Evolutionary conservation across 2,797 vertebrate species (phyloP).

Genomic region (Oryzias dopingdopingensis): DNA sequence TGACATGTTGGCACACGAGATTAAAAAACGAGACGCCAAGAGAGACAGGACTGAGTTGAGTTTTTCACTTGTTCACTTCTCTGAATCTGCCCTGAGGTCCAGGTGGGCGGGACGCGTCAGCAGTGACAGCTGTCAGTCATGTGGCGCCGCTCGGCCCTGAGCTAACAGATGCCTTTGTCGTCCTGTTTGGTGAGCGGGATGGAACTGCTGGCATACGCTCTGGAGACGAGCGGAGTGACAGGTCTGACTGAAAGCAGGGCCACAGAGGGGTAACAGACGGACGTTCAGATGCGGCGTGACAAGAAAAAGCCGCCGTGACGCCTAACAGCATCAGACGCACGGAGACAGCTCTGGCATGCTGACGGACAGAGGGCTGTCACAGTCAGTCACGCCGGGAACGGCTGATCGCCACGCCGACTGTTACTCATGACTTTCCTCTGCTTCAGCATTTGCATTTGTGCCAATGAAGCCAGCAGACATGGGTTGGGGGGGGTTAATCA

Average conservation of each 20-base stretch:
- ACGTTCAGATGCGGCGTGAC: slow-evolving; percentile 63
- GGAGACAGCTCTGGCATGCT: slow-evolving; percentile 46
- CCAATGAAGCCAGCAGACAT: slow-evolving; percentile 5
- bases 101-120: slow-evolving; percentile 64
- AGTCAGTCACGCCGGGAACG: slow-evolving; percentile 55
- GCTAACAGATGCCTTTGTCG: slow-evolving; percentile 26
- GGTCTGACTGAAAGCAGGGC: slow-evolving; percentile 59
- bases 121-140: slow-evolving; percentile 69
- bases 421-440: slow-evolving; percentile 43
- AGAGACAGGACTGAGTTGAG: slow-evolving; percentile 37
- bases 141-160: slow-evolving; percentile 37
- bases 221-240: slow-evolving; percentile 53
- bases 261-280: slow-evolving; percentile 52
- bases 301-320: slow-evolving; percentile 66
- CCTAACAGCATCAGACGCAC: slow-evolving; percentile 48
- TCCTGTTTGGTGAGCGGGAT: slow-evolving; percentile 21
- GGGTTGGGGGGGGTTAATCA: slow-evolving; percentile 57
- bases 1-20: slow-evolving; percentile 82
- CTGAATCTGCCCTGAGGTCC: slow-evolving; percentile 48
- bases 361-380: slow-evolving; percentile 73
- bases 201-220: slow-evolving; percentile 13
- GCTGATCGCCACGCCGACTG: slow-evolving; percentile 62
- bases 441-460: slow-evolving; percentile 40
- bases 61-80: slow-evolving; percentile 31
- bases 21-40: slow-evolving; percentile 56